Evolutionary conservation across 2,888 invertebrate species (phyloP).

Genomic region (Troides oblongomaculatus): DNA sequence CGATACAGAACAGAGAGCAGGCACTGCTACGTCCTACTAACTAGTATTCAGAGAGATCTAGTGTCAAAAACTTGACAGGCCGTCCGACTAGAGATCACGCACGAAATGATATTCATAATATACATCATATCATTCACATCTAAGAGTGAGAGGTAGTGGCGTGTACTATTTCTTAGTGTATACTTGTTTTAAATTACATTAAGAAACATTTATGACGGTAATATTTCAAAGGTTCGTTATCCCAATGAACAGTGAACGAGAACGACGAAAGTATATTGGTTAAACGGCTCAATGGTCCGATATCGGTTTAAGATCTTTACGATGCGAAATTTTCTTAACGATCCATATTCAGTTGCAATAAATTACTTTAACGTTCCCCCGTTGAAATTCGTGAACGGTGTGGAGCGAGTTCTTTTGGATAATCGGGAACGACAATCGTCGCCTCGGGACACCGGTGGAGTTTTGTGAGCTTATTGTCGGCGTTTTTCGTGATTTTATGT

Average conservation of each 20-base stretch:
- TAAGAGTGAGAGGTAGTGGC: neutral
- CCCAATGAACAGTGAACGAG: slow-evolving; percentile 14
- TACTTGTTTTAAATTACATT: slow-evolving; percentile 4
- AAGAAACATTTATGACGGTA: slow-evolving; percentile 9
- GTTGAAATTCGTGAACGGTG: slow-evolving; percentile 27
- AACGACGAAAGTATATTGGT: slow-evolving; percentile 14
- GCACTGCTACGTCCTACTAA: neutral
- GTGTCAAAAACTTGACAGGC: slow-evolving; percentile 15
- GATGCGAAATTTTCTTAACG: slow-evolving; percentile 28
- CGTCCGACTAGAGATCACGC: slow-evolving; percentile 9
- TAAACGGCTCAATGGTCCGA: slow-evolving; percentile 17
- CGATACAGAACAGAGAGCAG: neutral
- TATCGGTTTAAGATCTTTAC: slow-evolving; percentile 27
- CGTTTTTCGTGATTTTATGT: slow-evolving; percentile 47
- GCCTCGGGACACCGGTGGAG: slow-evolving; percentile 16
- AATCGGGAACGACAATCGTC: slow-evolving; percentile 26
- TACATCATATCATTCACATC: slow-evolving; percentile 16
- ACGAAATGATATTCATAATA: slow-evolving; percentile 5
- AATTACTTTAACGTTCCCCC: slow-evolving; percentile 23
- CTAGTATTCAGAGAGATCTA: slow-evolving; percentile 1
- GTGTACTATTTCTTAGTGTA: neutral
- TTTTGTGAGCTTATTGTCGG: slow-evolving; percentile 15
- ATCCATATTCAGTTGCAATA: slow-evolving; percentile 26
- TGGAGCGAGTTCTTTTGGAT: slow-evolving; percentile 23
- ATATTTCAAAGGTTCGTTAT: slow-evolving; percentile 25